Conservation (phyloP, 92 coral and sea anemone genomes). For the Actinostola sp. region DNA sequence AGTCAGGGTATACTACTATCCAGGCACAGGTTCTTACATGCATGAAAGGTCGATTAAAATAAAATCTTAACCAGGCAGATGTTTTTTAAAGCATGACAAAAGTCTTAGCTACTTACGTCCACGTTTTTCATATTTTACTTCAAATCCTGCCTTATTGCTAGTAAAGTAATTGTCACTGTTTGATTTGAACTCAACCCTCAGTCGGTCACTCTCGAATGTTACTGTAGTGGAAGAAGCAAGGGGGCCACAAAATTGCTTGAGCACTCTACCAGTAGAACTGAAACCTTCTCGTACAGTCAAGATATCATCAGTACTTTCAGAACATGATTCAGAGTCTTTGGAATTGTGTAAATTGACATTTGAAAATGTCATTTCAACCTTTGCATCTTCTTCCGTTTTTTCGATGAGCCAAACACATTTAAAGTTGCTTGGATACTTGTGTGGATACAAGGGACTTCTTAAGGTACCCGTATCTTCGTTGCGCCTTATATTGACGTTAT, state of each 20-base stretch:
- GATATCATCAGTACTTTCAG: not conserved
- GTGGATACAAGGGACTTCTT: conserved; percentile 21
- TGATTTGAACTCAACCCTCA: conserved; percentile 42
- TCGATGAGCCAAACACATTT: conserved; percentile 28
- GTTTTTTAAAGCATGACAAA: no score
- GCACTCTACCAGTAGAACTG: not conserved
- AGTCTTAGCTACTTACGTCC: no score
- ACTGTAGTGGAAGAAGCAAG: not conserved
- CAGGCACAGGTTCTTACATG: no score
- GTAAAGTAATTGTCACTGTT: conserved; percentile 12
- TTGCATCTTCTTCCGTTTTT: not conserved
- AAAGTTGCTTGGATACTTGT: conserved; percentile 27
- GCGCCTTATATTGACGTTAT: conserved; percentile 13
- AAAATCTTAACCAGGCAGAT: no score
- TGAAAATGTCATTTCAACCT: conserved; percentile 4
- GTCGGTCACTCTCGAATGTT: conserved; percentile 17
- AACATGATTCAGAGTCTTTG: not conserved
- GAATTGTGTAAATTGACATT: not conserved
- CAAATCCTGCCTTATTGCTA: not conserved
- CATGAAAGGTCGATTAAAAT: no score
- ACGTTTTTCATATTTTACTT: no score
- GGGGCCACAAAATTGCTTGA: not conserved
- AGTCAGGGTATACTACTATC: no score
- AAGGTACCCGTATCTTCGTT: not conserved
- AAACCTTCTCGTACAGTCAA: conserved; percentile 17